Evolutionary conservation across 2,888 invertebrate species (phyloP).

Genomic region (Serripes groenlandicus): DNA sequence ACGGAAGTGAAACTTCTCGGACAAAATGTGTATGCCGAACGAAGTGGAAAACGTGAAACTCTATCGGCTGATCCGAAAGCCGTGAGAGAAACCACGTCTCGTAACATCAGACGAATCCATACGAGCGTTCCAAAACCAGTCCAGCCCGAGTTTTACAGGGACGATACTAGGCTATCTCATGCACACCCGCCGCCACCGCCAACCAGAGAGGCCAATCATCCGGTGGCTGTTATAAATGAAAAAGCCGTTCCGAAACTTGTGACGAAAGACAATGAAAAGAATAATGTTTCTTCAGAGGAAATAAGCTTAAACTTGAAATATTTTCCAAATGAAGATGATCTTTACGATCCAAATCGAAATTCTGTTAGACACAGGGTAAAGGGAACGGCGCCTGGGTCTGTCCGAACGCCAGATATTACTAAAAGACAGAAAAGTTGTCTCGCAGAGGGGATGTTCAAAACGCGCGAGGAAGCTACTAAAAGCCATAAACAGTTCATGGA

Average conservation of each 20-base stretch:
- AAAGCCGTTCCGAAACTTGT: conserved; percentile 16
- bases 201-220: conserved; percentile 4
- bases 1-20: conserved; percentile 65
- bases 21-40: conserved; percentile 48
- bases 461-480: conserved; percentile 61
- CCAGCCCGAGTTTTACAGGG: background rate
- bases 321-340: background rate
- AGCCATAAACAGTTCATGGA: conserved; percentile 42
- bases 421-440: conserved; percentile 21
- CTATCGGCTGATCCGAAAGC: conserved; percentile 44
- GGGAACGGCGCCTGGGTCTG: background rate
- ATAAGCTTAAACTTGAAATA: conserved; percentile 27
- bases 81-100: background rate
- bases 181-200: conserved; percentile 11
- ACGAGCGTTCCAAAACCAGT: conserved; percentile 13
- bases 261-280: background rate
- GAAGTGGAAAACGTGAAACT: conserved; percentile 18
- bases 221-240: background rate
- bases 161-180: background rate
- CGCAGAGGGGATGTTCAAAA: conserved; percentile 43
- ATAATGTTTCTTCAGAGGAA: background rate
- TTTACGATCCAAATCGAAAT: conserved; percentile 3
- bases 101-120: background rate
- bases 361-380: conserved; percentile 12
- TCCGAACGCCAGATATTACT: conserved; percentile 10